These are phyloP conservation scores for Mus spicilegus DNA, from an alignment of 2,113 vertebrate species.

Conservation along the genomic window DNA sequence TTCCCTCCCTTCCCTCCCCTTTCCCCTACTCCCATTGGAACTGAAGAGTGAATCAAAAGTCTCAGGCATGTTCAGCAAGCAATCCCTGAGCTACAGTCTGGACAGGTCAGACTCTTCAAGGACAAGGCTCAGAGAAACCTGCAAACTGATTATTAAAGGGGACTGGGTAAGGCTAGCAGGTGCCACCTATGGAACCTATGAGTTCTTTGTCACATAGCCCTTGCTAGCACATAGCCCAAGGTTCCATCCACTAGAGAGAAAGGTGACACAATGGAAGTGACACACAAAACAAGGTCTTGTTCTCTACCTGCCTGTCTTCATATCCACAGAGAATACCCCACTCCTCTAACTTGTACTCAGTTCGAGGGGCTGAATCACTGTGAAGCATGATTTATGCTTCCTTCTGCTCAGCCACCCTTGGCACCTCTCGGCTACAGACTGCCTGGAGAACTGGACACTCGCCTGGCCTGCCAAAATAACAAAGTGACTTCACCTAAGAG, in stretches of 20 bases:
- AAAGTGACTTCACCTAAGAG: neutral
- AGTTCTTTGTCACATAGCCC: too few relatives aligned
- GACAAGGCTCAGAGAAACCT: neutral
- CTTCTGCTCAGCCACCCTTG: fast-evolving
- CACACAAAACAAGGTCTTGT: neutral
- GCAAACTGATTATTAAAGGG: neutral
- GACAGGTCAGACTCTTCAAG: neutral
- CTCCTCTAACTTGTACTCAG: neutral
- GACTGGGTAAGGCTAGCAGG: too few relatives aligned
- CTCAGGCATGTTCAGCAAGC: neutral
- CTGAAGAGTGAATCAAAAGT: neutral
- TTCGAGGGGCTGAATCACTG: neutral
- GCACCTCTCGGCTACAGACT: neutral
- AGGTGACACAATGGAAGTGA: too few relatives aligned
- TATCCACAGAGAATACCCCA: neutral
- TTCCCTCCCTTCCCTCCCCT: neutral
- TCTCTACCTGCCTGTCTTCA: neutral
- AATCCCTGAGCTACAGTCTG: too few relatives aligned
- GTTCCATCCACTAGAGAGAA: fast-evolving
- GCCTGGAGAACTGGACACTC: neutral
- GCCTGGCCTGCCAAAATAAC: neutral
- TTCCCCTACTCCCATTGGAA: neutral
- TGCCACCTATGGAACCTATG: fast-evolving
- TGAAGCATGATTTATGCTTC: fast-evolving
- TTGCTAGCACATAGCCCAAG: neutral